phyloP scores from a whole-genome alignment of 2,797 vertebrate species.

The Sebastes diploproa region DNA sequence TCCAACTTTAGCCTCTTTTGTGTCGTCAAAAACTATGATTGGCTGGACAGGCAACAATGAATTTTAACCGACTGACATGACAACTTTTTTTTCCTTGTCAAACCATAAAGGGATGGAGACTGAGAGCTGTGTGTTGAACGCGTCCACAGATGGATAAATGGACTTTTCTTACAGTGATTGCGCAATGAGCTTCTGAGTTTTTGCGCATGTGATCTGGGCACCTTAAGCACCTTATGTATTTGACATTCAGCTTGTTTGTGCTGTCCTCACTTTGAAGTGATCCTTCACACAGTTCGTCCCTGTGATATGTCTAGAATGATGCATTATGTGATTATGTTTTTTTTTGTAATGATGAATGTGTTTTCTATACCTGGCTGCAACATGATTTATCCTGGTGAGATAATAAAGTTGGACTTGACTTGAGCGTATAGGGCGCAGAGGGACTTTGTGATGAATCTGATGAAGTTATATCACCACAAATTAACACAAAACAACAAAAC shows the following conservation, averaged over 20 bases:
- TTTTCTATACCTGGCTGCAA: not conserved
- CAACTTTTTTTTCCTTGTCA: constrained; percentile 84
- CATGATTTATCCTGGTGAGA: not conserved
- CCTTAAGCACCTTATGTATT: not conserved
- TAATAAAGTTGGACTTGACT: not conserved
- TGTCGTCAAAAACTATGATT: constrained; percentile 95
- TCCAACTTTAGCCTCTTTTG: constrained; percentile 90
- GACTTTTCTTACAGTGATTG: constrained; percentile 29
- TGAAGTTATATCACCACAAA: not conserved
- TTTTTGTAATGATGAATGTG: not conserved
- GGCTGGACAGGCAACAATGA: constrained; percentile 95
- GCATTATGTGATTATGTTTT: not conserved
- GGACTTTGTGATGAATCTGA: not conserved
- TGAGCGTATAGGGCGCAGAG: not conserved
- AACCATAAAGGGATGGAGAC: constrained; percentile 81
- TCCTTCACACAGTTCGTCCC: not conserved
- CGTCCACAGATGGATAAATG: constrained; percentile 37
- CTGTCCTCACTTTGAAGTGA: not conserved
- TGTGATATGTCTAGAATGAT: not conserved
- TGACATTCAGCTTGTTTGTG: not conserved
- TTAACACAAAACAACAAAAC: not conserved
- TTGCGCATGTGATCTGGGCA: not conserved
- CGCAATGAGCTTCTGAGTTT: constrained; percentile 18
- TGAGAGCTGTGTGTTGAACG: constrained; percentile 43
- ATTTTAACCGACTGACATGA: constrained; percentile 91